A percentile compares a stretch with the other conserved stretches of the same genome.
Conservation (phyloP, 2,888 invertebrate genomes). For the Apotomis capreana region DNA sequence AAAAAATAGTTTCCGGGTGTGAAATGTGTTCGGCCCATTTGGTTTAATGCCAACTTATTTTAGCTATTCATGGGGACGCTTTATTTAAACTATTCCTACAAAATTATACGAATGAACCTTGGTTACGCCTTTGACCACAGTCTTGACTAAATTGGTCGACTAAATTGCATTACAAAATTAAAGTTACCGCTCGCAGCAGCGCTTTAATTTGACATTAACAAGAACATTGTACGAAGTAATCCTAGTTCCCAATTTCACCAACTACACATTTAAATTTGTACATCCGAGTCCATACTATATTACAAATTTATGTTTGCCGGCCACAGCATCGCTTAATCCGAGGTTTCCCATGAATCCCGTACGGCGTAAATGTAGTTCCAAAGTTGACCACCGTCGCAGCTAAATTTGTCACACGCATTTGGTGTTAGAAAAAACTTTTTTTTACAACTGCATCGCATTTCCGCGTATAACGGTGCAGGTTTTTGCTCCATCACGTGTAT, state of each 20-base stretch:
- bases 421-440: slow-evolving; percentile 35
- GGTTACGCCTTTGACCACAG: neutral
- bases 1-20: slow-evolving; percentile 41
- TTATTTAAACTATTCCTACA: neutral
- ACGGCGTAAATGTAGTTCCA: neutral
- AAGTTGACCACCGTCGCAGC: slow-evolving; percentile 1
- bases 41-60: slow-evolving; percentile 23
- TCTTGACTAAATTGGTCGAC: neutral
- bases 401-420: slow-evolving; percentile 33
- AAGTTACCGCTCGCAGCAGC: neutral
- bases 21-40: slow-evolving; percentile 41
- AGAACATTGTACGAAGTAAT: neutral
- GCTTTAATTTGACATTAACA: neutral
- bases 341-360: neutral
- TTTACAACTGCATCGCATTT: slow-evolving; percentile 35
- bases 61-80: neutral
- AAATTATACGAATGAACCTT: neutral
- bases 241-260: neutral
- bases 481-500: slow-evolving; percentile 39
- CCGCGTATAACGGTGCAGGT: slow-evolving; percentile 39
- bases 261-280: neutral
- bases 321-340: neutral
- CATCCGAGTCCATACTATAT: neutral
- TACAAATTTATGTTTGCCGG: neutral
- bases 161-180: neutral